Percentiles rank a stretch among this genome's conserved stretches.
Evolutionary conservation across 2,797 vertebrate species (phyloP).

Genomic region (Cynopterus sphinx): DNA sequence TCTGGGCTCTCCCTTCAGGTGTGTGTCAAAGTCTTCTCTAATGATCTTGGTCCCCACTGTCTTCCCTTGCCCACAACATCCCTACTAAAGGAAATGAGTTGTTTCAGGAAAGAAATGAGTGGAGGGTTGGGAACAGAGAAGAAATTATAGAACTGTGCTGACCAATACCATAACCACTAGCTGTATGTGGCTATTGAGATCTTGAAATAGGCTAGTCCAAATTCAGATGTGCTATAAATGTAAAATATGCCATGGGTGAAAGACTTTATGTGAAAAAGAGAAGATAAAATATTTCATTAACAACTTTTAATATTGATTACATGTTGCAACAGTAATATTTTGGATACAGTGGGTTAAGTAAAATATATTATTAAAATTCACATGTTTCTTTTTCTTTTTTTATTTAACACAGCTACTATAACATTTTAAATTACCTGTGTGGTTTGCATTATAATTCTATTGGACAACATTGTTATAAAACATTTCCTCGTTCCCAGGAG

Average conservation of each 20-base stretch:
- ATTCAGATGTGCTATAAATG: background rate
- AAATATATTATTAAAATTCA: slow-evolving; percentile 34
- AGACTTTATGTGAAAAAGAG: background rate
- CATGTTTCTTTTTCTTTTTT: background rate
- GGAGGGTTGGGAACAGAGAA: background rate
- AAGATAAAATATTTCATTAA: background rate
- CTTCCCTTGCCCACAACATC: background rate
- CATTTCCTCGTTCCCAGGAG: background rate
- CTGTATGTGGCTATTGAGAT: background rate
- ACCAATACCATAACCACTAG: background rate
- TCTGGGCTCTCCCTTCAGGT: background rate
- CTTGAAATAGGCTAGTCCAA: background rate
- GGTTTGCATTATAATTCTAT: background rate
- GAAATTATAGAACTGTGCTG: background rate
- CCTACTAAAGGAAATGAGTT: background rate
- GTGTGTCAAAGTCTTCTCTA: background rate
- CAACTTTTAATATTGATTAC: background rate
- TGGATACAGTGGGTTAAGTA: background rate
- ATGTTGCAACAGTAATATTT: background rate
- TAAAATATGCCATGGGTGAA: background rate
- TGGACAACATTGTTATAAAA: background rate
- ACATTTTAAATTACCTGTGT: background rate
- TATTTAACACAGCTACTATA: background rate
- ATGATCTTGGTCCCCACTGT: background rate
- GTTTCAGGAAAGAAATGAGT: background rate